Percentiles rank a stretch among this genome's conserved stretches.
Evolutionary conservation across 1,140 invertebrate genomes (phyloP).

Genomic region (Cecropterus lyciades): DNA sequence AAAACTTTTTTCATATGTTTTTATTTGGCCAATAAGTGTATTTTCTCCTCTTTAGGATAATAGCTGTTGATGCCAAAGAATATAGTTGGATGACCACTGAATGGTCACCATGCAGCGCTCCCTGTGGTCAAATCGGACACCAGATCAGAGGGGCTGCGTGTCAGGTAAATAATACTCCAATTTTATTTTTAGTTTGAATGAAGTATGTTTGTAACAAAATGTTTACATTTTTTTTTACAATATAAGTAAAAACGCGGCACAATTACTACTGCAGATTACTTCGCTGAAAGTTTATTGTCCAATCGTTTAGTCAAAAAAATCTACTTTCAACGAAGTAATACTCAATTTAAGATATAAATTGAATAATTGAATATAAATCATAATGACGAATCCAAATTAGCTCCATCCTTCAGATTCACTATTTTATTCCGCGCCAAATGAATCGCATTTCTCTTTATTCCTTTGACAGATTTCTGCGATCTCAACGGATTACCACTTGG

Average conservation of each 20-base stretch:
- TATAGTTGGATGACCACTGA: constrained; percentile 93
- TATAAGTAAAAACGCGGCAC: no score
- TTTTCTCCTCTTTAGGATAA: constrained; percentile 53
- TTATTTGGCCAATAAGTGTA: not conserved
- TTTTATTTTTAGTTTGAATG: not conserved
- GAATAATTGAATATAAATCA: constrained; percentile 23
- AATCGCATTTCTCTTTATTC: constrained; percentile 24
- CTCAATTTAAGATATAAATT: constrained; percentile 15
- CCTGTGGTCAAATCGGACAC: constrained; percentile 92
- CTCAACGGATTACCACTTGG: not conserved
- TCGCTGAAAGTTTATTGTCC: no score
- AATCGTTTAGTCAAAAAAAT: no score
- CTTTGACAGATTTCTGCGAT: constrained; percentile 31
- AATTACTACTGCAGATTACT: no score
- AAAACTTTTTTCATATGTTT: not conserved
- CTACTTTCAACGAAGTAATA: not conserved
- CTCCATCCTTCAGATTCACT: constrained; percentile 11
- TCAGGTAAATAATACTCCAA: constrained; percentile 71
- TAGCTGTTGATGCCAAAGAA: constrained; percentile 85
- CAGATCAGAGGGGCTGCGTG: constrained; percentile 90
- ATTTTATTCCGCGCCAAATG: constrained; percentile 26
- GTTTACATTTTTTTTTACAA: no score
- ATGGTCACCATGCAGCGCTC: constrained; percentile 94
- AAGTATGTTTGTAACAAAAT: no score
- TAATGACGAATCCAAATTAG: constrained; percentile 30